Percentiles rank a stretch among this genome's conserved stretches.
These are phyloP conservation scores for Heterochromis multidens DNA, from an alignment of 2,113 vertebrate genomes.

Conservation along the genomic window DNA sequence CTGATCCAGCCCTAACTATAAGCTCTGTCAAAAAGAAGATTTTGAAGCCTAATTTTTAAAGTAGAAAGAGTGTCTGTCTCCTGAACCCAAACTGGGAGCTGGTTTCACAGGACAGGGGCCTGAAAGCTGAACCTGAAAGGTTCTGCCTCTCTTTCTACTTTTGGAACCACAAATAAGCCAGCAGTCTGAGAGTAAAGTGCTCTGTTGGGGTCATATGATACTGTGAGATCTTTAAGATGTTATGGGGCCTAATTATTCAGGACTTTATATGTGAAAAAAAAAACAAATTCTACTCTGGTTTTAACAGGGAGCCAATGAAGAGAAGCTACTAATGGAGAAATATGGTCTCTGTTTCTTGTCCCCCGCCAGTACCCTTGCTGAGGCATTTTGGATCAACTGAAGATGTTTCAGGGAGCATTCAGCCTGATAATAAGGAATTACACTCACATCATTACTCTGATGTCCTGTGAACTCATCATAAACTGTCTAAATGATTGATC, in stretches of 20 bases:
- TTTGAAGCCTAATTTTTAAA: too few species aligned
- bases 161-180: neutral
- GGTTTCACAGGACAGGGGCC: too few species aligned
- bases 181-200: neutral
- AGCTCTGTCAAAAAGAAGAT: too few species aligned
- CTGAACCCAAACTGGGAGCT: too few species aligned
- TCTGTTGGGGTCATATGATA: neutral
- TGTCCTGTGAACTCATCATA: neutral
- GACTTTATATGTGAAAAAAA: neutral
- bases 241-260: neutral
- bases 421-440: neutral
- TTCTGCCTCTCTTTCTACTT: neutral
- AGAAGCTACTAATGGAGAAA: neutral
- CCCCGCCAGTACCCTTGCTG: neutral
- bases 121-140: neutral
- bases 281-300: neutral
- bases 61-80: too few species aligned
- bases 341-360: too few species aligned
- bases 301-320: neutral
- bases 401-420: neutral
- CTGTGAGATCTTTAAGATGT: neutral
- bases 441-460: neutral
- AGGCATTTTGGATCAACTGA: neutral
- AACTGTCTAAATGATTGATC: neutral
- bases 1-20: too few species aligned